Conservation (phyloP, 2,113 vertebrate genomes). For the Pteropus alecto region DNA sequence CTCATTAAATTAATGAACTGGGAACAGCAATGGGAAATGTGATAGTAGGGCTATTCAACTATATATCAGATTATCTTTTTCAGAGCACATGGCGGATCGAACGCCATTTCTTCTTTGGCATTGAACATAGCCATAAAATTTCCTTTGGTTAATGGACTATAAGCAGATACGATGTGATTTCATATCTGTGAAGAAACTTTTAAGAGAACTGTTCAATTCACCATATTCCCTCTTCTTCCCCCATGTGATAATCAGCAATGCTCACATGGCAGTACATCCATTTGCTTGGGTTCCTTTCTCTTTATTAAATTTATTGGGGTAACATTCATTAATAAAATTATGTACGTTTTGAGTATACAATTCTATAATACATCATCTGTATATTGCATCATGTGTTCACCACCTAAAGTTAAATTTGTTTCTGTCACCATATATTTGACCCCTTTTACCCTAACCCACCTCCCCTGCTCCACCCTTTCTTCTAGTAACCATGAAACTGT, state of each 20-base stretch:
- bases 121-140: neutral
- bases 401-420: no score
- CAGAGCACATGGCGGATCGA: neutral
- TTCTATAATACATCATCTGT: no score
- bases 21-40: neutral
- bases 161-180: neutral
- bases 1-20: neutral
- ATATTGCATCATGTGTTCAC: no score
- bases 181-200: neutral
- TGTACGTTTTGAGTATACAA: no score
- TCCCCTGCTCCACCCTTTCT: no score
- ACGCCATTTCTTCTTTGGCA: neutral
- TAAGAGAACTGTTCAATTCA: neutral
- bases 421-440: no score
- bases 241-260: neutral
- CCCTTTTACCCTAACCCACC: no score
- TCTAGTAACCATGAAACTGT: no score
- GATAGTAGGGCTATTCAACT: neutral
- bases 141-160: neutral
- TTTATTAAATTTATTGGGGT: no score
- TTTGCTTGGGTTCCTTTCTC: neutral
- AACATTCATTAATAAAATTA: no score
- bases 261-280: neutral
- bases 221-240: neutral
- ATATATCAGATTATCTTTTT: neutral